A percentile compares a stretch with the other conserved stretches of the same genome.
phyloP scores from a whole-genome alignment of 2,888 invertebrate species.

The Meganola albula region DNA sequence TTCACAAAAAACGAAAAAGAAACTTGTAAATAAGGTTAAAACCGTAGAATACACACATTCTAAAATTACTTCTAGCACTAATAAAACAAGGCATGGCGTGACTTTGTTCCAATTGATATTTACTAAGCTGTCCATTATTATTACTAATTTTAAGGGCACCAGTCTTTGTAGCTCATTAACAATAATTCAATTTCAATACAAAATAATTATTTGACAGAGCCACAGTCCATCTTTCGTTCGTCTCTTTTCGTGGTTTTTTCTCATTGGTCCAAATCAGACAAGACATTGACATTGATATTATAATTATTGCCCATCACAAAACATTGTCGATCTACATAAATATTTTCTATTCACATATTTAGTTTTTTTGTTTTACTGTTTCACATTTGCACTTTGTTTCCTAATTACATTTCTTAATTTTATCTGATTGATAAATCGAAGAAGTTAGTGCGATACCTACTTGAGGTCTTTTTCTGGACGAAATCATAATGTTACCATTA shows the following conservation, averaged over 20 bases:
- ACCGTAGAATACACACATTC: slow-evolving; percentile 73
- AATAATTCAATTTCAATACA: slow-evolving; percentile 51
- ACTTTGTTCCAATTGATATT: slow-evolving; percentile 80
- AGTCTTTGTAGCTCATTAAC: slow-evolving; percentile 43
- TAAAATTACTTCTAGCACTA: slow-evolving; percentile 82
- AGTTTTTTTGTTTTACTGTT: too few relatives aligned
- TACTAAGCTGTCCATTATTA: slow-evolving; percentile 74
- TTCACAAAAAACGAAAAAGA: slow-evolving; percentile 31
- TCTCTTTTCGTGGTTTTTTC: slow-evolving; percentile 74
- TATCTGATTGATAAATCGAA: too few relatives aligned
- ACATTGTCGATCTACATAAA: too few relatives aligned
- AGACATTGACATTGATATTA: too few relatives aligned
- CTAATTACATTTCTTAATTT: too few relatives aligned
- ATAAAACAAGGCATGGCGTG: slow-evolving; percentile 81
- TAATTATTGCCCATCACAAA: too few relatives aligned
- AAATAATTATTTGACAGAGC: slow-evolving; percentile 64
- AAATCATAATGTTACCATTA: slow-evolving; percentile 6
- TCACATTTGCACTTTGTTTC: too few relatives aligned
- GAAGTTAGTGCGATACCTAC: too few relatives aligned
- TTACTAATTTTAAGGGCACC: slow-evolving; percentile 42
- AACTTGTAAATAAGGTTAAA: slow-evolving; percentile 30
- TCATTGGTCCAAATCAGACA: slow-evolving; percentile 78
- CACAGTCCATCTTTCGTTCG: slow-evolving; percentile 69
- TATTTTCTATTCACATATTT: too few relatives aligned
- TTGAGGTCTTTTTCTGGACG: slow-evolving; percentile 12